Base-by-base conservation (phyloP, 2,113 vertebrate genomes). In the Esox niger region DNA sequence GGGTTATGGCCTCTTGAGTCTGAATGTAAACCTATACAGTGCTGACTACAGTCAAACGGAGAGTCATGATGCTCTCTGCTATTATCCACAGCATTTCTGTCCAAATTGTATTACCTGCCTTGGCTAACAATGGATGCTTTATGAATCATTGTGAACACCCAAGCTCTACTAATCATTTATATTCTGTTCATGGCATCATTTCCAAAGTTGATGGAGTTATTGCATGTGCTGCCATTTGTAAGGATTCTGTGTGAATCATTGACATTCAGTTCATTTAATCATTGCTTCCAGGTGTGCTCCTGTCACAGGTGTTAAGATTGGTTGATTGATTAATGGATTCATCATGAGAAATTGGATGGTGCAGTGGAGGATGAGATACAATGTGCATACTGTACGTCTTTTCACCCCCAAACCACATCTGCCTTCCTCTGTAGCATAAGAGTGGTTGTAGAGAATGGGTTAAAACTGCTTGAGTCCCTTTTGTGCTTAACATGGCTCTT, bases 401-500 rank as follows among this genome's bases (percentile, higher is more conserved):
- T 23, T n/a, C 47, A 21, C 47, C 47, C 47, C 21, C 7, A 52
- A 52, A 52, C 47, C 8, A 23, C 17, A 52, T 2, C 17, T 52
- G n/a, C 4, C 47, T 52, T n/a, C 20, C n/a, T 52, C 47, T 21
- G 47, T 32, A 6, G 43, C n/a, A n/a, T 32, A 17, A 62, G 60
- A 62, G 21, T 10, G 9, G 33, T 2, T 62, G 17, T 43, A 62
- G 23, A 43, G 33, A 25, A 17, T 1, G 11, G 60, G 17, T 73
- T 58, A 62, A 69, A 71, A 43, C 11, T 21, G 2, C 49, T 13
- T n/a, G 10, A 20, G 70, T 7, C 5, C 65, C 61, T 64, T 38
- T 61, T 52, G 61, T 21, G 49, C 55, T 57, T 64, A 71, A 46
- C 33, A 61, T 70, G 58, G 64, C 23, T 69, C 49, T 49, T 68